Conservation (phyloP, 2,797 vertebrate genomes). For the Epinephelus awoara region DNA sequence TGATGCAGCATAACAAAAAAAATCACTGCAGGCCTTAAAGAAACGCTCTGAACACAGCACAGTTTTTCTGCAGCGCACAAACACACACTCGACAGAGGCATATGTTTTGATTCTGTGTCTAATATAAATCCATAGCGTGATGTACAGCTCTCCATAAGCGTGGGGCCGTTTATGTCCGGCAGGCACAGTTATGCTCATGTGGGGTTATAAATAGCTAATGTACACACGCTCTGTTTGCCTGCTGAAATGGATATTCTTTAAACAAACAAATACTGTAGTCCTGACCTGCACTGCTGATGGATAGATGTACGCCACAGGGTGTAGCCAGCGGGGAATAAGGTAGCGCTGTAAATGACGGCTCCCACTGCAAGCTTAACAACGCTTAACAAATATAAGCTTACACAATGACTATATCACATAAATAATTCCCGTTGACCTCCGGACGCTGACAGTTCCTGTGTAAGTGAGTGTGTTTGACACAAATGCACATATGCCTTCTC, state of each 20-base stretch:
- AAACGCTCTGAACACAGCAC: neutral
- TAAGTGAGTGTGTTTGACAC: conserved; percentile 30
- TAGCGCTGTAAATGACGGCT: conserved; percentile 55
- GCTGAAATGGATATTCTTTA: conserved; percentile 80
- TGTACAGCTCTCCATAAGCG: conserved; percentile 67
- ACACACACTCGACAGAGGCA: conserved; percentile 26
- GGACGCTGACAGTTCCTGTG: conserved; percentile 41
- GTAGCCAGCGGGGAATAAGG: conserved; percentile 53
- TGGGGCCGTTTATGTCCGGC: conserved; percentile 59
- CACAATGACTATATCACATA: conserved; percentile 38
- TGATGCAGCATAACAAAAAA: conserved; percentile 4
- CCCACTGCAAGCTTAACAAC: conserved; percentile 60
- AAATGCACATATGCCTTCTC: conserved; percentile 38
- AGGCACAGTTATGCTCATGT: conserved; percentile 57
- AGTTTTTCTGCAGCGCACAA: conserved; percentile 4
- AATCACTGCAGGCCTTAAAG: neutral
- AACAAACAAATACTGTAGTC: conserved; percentile 70
- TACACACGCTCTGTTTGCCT: conserved; percentile 75
- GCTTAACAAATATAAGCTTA: conserved; percentile 65
- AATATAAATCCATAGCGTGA: conserved; percentile 72
- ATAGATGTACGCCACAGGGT: conserved; percentile 60
- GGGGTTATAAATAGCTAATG: conserved; percentile 83
- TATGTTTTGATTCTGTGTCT: conserved; percentile 63
- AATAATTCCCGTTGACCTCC: conserved; percentile 70
- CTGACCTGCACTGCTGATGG: conserved; percentile 60